Evolutionary conservation across 2,113 vertebrate species (phyloP).

Genomic region (Xiphorhynchus elegans): DNA sequence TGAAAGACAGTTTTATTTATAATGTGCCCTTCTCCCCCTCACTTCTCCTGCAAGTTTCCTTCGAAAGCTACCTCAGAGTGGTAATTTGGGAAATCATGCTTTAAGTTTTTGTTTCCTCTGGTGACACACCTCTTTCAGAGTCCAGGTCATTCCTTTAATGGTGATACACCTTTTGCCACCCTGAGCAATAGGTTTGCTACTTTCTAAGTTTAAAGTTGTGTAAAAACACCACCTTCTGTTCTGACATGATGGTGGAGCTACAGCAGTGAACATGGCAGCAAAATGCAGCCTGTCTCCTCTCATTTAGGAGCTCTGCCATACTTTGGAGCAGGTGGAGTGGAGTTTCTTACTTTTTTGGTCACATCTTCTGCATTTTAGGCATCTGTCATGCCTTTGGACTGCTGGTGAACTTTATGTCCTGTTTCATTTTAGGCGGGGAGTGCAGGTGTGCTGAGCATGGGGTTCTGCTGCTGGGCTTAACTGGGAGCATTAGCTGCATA

Average conservation of each 20-base stretch:
- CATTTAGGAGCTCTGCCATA: neutral
- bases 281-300: neutral
- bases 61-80: slow-evolving; percentile 14
- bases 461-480: neutral
- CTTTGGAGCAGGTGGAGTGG: neutral
- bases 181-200: neutral
- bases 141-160: slow-evolving; percentile 13
- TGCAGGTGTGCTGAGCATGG: neutral
- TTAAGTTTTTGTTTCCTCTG: slow-evolving; percentile 18
- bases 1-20: neutral
- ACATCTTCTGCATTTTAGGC: neutral
- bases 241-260: neutral
- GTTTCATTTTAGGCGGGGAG: neutral
- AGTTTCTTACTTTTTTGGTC: neutral
- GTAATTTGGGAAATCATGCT: slow-evolving; percentile 17
- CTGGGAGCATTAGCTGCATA: neutral
- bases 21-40: neutral
- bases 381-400: neutral
- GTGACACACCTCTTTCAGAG: slow-evolving; percentile 8
- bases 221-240: neutral
- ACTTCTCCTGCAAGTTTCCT: slow-evolving; percentile 2
- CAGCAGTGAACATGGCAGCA: neutral
- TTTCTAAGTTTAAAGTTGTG: slow-evolving; percentile 26
- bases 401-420: neutral
- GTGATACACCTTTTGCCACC: neutral